These are phyloP conservation scores for Tamandua tetradactyla DNA, from an alignment of 2,797 vertebrate species.

Conservation along the genomic window DNA sequence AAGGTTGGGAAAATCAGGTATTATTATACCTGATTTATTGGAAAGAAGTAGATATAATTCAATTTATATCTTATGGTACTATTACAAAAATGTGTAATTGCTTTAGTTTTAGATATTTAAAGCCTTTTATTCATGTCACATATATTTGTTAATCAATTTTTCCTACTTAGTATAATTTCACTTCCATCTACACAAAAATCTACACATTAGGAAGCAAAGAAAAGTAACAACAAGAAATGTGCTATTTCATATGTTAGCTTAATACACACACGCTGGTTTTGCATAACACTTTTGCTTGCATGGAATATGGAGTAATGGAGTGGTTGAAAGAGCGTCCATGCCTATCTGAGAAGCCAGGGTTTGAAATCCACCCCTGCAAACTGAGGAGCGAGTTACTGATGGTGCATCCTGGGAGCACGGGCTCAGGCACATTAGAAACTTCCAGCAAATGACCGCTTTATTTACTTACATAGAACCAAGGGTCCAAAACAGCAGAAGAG, in stretches of 20 bases:
- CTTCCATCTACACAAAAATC: not conserved
- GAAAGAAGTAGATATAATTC: not conserved
- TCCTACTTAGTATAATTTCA: not conserved
- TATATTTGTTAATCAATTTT: conserved; percentile 21
- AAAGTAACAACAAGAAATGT: not conserved
- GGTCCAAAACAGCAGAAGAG: no score
- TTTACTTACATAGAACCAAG: no score
- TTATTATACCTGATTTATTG: not conserved
- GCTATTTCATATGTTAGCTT: not conserved
- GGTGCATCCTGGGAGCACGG: no score
- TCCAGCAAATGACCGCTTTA: no score
- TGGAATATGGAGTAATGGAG: not conserved
- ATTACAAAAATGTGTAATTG: not conserved
- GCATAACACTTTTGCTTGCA: not conserved
- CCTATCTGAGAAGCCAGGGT: not conserved
- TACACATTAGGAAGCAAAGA: not conserved
- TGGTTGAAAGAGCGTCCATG: not conserved
- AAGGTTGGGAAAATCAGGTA: not conserved
- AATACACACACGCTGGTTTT: not conserved
- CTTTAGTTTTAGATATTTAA: not conserved
- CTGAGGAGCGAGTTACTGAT: no score
- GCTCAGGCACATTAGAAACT: no score
- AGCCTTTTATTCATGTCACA: not conserved
- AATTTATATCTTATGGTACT: not conserved
- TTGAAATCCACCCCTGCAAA: not conserved